Percentiles rank a stretch among this genome's conserved stretches.
Conservation (phyloP, 2,797 vertebrate species). For the Dallia pectoralis region DNA sequence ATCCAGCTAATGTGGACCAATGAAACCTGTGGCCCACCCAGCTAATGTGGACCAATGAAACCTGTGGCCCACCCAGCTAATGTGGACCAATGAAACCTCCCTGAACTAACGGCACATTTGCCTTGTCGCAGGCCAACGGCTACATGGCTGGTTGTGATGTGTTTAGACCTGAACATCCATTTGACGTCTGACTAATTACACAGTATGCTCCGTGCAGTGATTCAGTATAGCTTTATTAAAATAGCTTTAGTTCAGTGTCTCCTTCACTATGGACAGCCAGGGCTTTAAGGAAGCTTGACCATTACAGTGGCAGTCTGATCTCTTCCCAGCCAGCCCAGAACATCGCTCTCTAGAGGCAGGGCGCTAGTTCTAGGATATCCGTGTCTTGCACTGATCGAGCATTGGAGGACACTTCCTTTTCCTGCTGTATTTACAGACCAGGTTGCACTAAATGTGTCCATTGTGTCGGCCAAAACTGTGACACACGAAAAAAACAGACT, state of each 20-base stretch:
- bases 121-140: background rate
- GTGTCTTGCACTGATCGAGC: slow-evolving; percentile 44
- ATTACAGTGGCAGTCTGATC: slow-evolving; percentile 49
- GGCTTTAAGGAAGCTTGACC: background rate
- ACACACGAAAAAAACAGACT: slow-evolving; percentile 14
- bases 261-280: slow-evolving; percentile 11
- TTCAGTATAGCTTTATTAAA: slow-evolving; percentile 12
- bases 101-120: slow-evolving; percentile 31
- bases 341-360: slow-evolving; percentile 42
- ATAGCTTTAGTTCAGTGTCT: slow-evolving; percentile 17
- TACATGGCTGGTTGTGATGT: background rate
- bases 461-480: background rate
- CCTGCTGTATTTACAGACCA: slow-evolving; percentile 59
- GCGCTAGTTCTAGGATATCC: slow-evolving; percentile 62
- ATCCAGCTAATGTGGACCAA: too few species aligned
- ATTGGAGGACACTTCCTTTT: slow-evolving; percentile 59
- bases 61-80: too few species aligned
- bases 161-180: background rate
- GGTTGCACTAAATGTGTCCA: slow-evolving; percentile 50
- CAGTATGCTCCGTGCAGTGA: background rate
- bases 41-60: too few species aligned
- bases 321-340: slow-evolving; percentile 46
- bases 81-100: slow-evolving; percentile 31
- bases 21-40: too few species aligned
- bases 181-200: background rate